These are phyloP conservation scores for Cliona cf. orientalis DNA, from an alignment of 37 sponge, comb jelly and placozoan species.

Conservation along the genomic window DNA sequence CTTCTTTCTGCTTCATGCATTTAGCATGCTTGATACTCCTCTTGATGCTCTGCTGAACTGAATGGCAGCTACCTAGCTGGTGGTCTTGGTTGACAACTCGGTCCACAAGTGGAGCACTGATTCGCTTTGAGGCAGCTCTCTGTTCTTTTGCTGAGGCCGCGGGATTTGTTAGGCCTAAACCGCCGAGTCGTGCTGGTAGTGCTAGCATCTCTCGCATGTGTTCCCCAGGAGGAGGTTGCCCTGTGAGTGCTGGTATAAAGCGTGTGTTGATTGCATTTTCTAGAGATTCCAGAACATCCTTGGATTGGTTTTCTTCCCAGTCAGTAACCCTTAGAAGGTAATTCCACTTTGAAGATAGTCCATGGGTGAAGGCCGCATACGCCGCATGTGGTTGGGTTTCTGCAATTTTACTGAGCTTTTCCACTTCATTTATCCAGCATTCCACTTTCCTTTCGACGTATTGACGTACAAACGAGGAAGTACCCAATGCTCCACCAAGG, in stretches of 20 bases:
- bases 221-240: conserved; percentile 25
- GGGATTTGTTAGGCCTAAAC: conserved; percentile 29
- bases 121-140: conserved; percentile 8
- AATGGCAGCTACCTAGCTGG: conserved; percentile 2
- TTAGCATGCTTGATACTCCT: conserved; percentile 6
- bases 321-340: not conserved
- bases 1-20: conserved; percentile 9
- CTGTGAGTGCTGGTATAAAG: conserved; percentile 24
- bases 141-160: conserved; percentile 8
- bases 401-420: conserved; percentile 21
- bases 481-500: conserved; percentile 54
- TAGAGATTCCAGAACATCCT: not conserved
- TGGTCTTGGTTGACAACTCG: conserved; percentile 11
- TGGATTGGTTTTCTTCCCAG: not conserved
- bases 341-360: not conserved
- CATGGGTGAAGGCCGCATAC: conserved; percentile 29
- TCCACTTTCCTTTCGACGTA: conserved; percentile 43
- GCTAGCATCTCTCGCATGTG: conserved; percentile 19
- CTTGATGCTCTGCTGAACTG: not conserved
- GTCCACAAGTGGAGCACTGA: conserved; percentile 34
- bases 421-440: conserved; percentile 28
- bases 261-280: conserved; percentile 1
- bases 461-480: not conserved
- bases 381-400: conserved; percentile 45
- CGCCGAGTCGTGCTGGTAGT: conserved; percentile 22